Evolutionary conservation across 1,140 invertebrate genomes (phyloP), one percentile per base, ranked within the genome.

Genomic region (Sycophaga agraensis): DNA sequence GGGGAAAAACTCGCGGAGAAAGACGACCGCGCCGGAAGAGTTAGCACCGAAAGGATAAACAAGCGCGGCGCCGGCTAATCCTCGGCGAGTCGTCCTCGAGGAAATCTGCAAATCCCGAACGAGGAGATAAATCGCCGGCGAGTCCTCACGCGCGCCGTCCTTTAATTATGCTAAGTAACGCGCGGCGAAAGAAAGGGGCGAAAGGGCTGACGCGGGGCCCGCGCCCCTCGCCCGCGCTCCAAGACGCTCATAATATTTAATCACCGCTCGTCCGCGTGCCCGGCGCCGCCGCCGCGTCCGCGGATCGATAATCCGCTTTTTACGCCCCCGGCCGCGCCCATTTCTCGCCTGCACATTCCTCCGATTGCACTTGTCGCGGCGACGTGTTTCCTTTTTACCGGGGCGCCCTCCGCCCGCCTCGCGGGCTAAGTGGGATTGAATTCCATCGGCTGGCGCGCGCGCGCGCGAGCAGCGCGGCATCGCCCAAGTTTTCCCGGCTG

Each of bases 121-220:
- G 12, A 26, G 24, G 26, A 51, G 37, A 59, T 50, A 59, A 59
- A 59, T 59, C 56, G 46, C 12, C 11, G 24, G 22, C 57, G 7
- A 59, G 40, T 37, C 34, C 24, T 66, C 60, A 63, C 53, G 40
- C 53, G 40, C 48, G 60, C 40, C 69, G 70, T 73, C 69, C 72
- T 78, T 79, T 80, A 81, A 81, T 81, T 81, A 81, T 75, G 69
- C 75, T 80, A 81, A 81, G 77, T 81, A 78, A 79, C 71, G 19
- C 14, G 1, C n/a, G 17, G 7, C 5, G 17, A 26, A 39, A 21
- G 31, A 14, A 35, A 28, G 26, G 26, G 12, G 12, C 22, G 22
- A 16, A 11, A 31, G 34, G 6, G 22, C 31, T 64, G 69, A 62
- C 59, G 59, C 65, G 57, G 68, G 16, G 45, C 51, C 43, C 63